Evolutionary conservation across 2,888 invertebrate species (phyloP), one percentile per base, ranked within the genome.

Genomic region (Crioceris asparagi): DNA sequence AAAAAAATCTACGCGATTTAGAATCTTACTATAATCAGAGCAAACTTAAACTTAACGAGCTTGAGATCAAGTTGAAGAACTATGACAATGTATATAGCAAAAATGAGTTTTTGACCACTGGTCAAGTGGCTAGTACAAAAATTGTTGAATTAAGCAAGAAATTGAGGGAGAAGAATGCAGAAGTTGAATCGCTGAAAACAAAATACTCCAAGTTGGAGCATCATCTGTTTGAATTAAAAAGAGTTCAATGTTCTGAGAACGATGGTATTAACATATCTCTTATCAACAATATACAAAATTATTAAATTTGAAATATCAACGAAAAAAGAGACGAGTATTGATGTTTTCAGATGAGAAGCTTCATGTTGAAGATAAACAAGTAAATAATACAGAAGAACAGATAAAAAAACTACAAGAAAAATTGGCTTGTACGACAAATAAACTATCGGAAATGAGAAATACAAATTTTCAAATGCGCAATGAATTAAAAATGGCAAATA

Each of bases 401-500:
- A 50, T 77, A 1, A 79, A 75, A 61, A 69, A 68, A 32, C 53
- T 79, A 0, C 72, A 70, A 41, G 77, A 74, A 11, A 81, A 79
- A 57, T 54, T 83, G 0, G 65, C 68, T 7, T 48, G 56, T 2
- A 70, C 75, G 1, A 72, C 69, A 36, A 72, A 71, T 44, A 83
- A 80, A 56, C 64, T 84, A 2, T 75, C 74, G 40, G 83, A 83
- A 36, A 70, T 71, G 15, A 77, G 79, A 51, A 83, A 84, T 54
- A 69, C 71, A 45, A 80, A 79, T 53, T 62, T 75, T 0, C 74
- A 76, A 50, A 60, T 85, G 6, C 79, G 78, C 53, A 81, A 76
- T 49, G 83, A 83, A 47, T 65, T 85, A 23, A 72, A 82, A 46
- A 56, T 79, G 37, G 78, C 82, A 0, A 79, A 81, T 12, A 84